Evolutionary conservation across 1,140 invertebrate genomes (phyloP).

Genomic region (Drosophila virilis): DNA sequence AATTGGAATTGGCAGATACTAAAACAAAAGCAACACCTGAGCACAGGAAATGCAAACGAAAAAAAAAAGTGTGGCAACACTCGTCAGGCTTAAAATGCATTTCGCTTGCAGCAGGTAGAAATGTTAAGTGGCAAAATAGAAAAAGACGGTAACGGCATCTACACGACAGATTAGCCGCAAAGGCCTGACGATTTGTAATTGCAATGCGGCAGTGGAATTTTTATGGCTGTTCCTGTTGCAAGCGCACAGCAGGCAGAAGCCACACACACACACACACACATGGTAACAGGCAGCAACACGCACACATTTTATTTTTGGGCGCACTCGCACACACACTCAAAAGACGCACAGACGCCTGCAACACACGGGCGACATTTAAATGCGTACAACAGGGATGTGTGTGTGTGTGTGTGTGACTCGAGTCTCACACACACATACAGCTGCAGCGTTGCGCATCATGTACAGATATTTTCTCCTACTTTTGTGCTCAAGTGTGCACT

Average conservation of each 20-base stretch:
- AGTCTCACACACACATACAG: conserved; percentile 33
- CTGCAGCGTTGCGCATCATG: conserved; percentile 43
- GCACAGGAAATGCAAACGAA: conserved; percentile 32
- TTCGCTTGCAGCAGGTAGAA: conserved; percentile 23
- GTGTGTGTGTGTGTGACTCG: no score
- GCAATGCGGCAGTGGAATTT: conserved; percentile 71
- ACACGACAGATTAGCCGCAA: conserved; percentile 37
- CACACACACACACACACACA: conserved; percentile 37
- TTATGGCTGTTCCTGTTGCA: conserved; percentile 73
- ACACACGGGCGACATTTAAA: conserved; percentile 76
- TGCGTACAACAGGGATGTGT: conserved; percentile 44
- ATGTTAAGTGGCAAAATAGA: conserved; percentile 17
- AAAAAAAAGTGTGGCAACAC: conserved; percentile 11
- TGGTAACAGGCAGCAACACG: conserved; percentile 31
- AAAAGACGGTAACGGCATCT: conserved; percentile 27
- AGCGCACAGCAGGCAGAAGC: conserved; percentile 24
- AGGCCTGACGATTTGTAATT: conserved; percentile 42
- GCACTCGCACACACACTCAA: conserved; percentile 34
- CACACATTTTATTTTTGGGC: conserved; percentile 71
- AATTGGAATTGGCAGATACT: conserved; percentile 38
- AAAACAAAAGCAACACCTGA: conserved; percentile 52
- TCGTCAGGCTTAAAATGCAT: conserved; percentile 8
- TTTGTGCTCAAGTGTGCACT: conserved; percentile 67
- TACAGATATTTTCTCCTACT: conserved; percentile 64
- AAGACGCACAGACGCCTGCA: conserved; percentile 34